phyloP scores from a whole-genome alignment of 2,888 invertebrate species.

The Pterobdella sp. region DNA sequence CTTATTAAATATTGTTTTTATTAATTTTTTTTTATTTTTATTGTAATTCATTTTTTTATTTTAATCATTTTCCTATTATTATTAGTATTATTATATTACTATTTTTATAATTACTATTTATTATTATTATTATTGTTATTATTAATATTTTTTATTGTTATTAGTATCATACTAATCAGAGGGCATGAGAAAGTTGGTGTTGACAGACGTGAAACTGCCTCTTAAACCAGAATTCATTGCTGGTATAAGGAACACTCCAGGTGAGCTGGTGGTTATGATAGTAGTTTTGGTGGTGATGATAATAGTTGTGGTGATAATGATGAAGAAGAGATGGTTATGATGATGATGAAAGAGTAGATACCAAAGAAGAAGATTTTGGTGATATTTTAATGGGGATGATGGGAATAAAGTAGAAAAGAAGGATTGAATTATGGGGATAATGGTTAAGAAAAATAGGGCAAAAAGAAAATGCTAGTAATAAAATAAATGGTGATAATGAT shows the following conservation, averaged over 20 bases:
- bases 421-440: no score
- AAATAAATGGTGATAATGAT: no score
- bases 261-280: constrained; percentile 8
- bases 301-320: neutral
- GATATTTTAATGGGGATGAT: neutral
- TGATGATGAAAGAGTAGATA: neutral
- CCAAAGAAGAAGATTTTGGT: neutral
- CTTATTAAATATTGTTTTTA: no score
- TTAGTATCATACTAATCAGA: neutral
- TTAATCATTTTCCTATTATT: neutral
- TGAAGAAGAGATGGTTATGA: neutral
- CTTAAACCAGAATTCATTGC: constrained; percentile 31
- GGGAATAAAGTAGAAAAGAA: neutral
- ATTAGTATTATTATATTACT: neutral
- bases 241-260: constrained; percentile 15
- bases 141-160: neutral
- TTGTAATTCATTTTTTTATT: neutral
- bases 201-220: constrained; percentile 22
- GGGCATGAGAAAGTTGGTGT: constrained; percentile 7
- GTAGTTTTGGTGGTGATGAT: neutral
- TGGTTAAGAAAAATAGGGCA: no score
- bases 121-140: neutral
- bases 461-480: no score
- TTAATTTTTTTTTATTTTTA: neutral
- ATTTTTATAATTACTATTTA: neutral